Evolutionary conservation across 2,113 vertebrate species (phyloP), one percentile per base, ranked within the genome.

Genomic region (Thalassoma bifasciatum): DNA sequence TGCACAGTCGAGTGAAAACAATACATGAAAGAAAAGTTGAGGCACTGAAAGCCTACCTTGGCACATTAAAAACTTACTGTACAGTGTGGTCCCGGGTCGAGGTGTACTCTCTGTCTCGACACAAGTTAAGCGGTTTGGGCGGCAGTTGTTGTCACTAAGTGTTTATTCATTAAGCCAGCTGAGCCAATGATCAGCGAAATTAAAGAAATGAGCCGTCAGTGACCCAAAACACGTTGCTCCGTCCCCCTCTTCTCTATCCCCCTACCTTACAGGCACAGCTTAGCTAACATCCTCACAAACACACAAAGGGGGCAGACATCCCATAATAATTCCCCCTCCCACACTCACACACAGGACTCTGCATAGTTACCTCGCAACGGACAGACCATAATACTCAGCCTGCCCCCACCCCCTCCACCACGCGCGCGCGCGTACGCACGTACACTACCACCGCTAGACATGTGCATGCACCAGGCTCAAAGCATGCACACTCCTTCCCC

Each of bases 231-330:
- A 91, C 91, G 92, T 81, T 84, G 89, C 83, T 84, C 90, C 81
- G 85, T 90, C 83, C 88, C 85, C 86, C 90, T 86, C 84, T 81
- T 81, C 93, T 89, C 89, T 74, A 73, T 84, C 75, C 93, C 85
- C 94, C 93, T 93, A 77, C 94, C 86, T 94, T 85, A 94, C 82
- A 80, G 88, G 75, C 64, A 80, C n/a, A 80, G 90, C 88, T 90
- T 89, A 92, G 93, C 86, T 91, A 90, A 93, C 89, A 81, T 90
- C 93, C 88, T 93, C 93, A 90, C 93, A 91, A 90, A 93, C 93
- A 94, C 94, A 95, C 94, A 95, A 94, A 94, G 92, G 92, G 93
- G 94, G 92, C 90, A 94, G 93, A 93, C 94, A 95, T 95, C 95
- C 95, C 95, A 95, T 94, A 95, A 95, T 95, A 94, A 93, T 91